Conservation (phyloP, 2,113 vertebrate species). For the Chaetodon auriga region DNA sequence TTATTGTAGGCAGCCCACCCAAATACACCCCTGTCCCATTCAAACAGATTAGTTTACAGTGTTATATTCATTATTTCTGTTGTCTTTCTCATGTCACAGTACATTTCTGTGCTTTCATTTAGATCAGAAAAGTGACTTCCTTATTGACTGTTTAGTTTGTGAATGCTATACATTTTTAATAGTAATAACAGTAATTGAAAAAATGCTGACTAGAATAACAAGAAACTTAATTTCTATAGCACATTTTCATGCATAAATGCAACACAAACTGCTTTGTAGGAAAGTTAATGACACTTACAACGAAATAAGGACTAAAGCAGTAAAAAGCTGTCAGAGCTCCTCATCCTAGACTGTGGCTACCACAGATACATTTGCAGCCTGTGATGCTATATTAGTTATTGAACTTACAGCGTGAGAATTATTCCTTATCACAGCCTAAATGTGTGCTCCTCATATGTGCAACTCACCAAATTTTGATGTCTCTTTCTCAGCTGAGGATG, state of each 20-base stretch:
- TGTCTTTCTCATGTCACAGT: background rate
- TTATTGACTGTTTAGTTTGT: background rate
- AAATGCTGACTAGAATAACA: too few relatives aligned
- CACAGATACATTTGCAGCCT: background rate
- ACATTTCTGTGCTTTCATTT: background rate
- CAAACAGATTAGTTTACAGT: background rate
- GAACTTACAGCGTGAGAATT: background rate
- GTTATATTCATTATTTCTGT: background rate
- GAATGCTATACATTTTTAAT: too few relatives aligned
- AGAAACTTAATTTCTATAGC: too few relatives aligned
- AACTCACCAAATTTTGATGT: background rate
- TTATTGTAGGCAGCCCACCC: background rate
- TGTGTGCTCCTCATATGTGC: background rate
- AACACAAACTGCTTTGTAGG: too few relatives aligned
- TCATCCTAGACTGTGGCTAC: too few relatives aligned
- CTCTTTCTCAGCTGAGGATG: constrained; percentile 87
- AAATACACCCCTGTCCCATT: background rate
- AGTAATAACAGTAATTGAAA: too few relatives aligned
- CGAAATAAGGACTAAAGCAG: too few relatives aligned
- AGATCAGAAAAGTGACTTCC: background rate
- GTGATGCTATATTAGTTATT: background rate
- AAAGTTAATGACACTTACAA: too few relatives aligned
- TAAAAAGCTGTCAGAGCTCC: too few relatives aligned
- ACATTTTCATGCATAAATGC: too few relatives aligned
- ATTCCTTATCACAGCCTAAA: background rate